Base-by-base conservation (phyloP, 2,888 invertebrate species). In the Tinea pellionella region DNA sequence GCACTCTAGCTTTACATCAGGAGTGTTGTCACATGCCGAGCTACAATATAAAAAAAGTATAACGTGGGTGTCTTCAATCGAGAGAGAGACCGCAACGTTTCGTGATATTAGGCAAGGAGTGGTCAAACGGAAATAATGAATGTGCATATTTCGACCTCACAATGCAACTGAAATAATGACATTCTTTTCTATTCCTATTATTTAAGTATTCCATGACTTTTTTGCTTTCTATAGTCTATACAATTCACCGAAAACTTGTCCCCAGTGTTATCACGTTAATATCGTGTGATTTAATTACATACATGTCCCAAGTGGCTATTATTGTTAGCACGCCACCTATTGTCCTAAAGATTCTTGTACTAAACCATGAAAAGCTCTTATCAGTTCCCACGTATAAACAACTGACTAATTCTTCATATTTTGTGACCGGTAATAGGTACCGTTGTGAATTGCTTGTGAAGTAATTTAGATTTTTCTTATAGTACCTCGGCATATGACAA, bases 231-330 rank as follows among this genome's bases (percentile, higher is more conserved):
- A 8, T 24, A 24, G 19, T 53, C 53, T 24, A 8, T 24, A 24
- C 19, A 53, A 53, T 53, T 53, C 19, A 24, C 24, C 53, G 18
- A 53, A 53, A 12, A n/a, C 15, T 47, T 47, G 47, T 47, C 47
- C 47, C 16, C 47, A 53, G 11, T 13, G 16, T 47, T 53, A 53
- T 53, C 53, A 24, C 2, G 53, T 24, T 6, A 47, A 16, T 47
- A 53, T 53, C 53, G 53, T 53, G 53, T 24, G 53, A 53, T 19
- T 53, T 53, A 53, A 53, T 53, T 53, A 24, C 53, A 24, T 53
- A 53, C 53, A 53, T 53, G 53, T 53, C n/a, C 18, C 47, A 53
- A 53, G n/a, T 7, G 53, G 53, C 53, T 24, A 53, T 53, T 53
- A 53, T 53, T 24, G 53, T 53, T 24, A 24, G 53, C 53, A 53